These are phyloP conservation scores for Lordiphosa andalusiaca DNA, from an alignment of 2,888 invertebrate species.

Conservation along the genomic window DNA sequence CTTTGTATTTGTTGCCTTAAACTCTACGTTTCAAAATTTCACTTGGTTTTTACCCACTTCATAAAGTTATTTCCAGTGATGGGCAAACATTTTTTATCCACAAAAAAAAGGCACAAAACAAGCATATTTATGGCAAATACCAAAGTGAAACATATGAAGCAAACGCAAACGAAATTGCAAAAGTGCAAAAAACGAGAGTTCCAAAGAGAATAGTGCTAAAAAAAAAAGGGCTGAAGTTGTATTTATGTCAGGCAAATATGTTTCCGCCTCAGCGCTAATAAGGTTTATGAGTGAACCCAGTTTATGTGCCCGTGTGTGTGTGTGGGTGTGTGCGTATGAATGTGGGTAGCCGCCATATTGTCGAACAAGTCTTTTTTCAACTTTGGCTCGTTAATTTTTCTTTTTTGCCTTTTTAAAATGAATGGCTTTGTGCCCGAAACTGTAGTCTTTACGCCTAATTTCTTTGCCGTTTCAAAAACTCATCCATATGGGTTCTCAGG, in stretches of 20 bases:
- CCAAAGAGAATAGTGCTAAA: background rate
- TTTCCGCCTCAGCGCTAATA: conserved; percentile 70
- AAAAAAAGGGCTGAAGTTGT: conserved; percentile 58
- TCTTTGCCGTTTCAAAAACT: conserved; percentile 40
- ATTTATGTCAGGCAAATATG: conserved; percentile 73
- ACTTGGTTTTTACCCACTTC: background rate
- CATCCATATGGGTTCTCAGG: conserved; percentile 15
- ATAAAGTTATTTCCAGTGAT: conserved; percentile 4
- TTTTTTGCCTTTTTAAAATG: conserved; percentile 65
- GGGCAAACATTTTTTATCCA: conserved; percentile 12
- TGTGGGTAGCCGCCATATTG: conserved; percentile 52
- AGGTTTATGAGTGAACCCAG: conserved; percentile 63
- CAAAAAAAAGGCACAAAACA: conserved; percentile 21
- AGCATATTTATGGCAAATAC: conserved; percentile 41
- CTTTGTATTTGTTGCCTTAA: too few relatives aligned
- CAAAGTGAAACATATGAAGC: conserved; percentile 49
- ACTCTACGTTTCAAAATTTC: too few relatives aligned
- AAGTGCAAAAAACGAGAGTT: conserved; percentile 54
- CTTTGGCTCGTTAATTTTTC: conserved; percentile 53
- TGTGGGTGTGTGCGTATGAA: conserved; percentile 4
- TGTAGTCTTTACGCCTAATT: conserved; percentile 73
- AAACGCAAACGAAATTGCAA: conserved; percentile 58
- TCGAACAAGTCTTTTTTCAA: conserved; percentile 59
- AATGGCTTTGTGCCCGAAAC: conserved; percentile 62
- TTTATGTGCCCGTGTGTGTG: conserved; percentile 9